Conservation (phyloP, 2,797 vertebrate species). For the Gallinago solitaria region DNA sequence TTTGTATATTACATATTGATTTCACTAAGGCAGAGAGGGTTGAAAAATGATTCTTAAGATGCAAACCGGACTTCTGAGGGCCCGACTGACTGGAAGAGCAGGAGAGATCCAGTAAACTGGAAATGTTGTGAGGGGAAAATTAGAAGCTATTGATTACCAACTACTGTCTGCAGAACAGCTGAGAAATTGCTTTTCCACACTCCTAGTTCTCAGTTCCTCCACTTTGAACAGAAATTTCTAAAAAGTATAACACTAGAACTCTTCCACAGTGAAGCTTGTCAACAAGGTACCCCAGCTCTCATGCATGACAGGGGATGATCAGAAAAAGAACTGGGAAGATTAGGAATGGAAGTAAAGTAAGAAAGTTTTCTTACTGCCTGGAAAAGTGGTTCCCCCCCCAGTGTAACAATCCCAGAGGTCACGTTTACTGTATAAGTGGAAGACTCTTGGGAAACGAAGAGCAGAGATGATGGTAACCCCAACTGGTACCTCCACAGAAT, state of each 20-base stretch:
- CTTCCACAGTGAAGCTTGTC: background rate
- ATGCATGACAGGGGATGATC: fast-evolving
- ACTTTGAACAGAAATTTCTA: background rate
- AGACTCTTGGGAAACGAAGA: background rate
- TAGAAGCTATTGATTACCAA: background rate
- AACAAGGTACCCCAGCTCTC: background rate
- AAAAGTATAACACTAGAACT: background rate
- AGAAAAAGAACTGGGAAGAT: background rate
- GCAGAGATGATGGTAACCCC: too few species aligned
- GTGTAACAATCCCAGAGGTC: fast-evolving
- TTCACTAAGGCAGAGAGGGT: background rate
- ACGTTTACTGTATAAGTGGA: fast-evolving
- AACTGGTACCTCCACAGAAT: background rate
- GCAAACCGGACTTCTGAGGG: background rate
- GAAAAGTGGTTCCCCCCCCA: fast-evolving
- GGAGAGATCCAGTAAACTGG: background rate
- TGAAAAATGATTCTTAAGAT: background rate
- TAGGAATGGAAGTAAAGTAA: background rate
- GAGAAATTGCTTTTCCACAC: background rate
- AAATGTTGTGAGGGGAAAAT: background rate
- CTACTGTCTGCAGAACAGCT: background rate
- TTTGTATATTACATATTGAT: background rate
- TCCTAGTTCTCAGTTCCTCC: background rate
- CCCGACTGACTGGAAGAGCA: background rate
- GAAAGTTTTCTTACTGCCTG: background rate